phyloP scores from a whole-genome alignment of 1,140 invertebrate genomes.

The Calephelis nemesis region DNA sequence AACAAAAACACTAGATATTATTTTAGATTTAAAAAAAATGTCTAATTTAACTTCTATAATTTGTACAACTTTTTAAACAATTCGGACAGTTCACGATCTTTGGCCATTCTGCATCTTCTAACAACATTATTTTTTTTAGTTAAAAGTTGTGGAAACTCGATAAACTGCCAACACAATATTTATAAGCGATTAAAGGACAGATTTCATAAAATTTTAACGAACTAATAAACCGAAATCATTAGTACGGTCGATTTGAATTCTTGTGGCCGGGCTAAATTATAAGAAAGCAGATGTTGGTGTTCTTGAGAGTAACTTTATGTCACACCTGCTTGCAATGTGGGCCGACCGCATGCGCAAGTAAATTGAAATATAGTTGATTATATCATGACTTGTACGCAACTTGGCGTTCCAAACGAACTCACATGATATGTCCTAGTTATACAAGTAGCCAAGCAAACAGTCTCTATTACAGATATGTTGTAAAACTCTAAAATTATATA shows the following conservation, averaged over 20 bases:
- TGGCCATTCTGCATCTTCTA: too few relatives aligned
- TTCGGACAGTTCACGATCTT: too few relatives aligned
- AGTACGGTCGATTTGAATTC: constrained; percentile 60
- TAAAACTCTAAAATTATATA: constrained; percentile 29
- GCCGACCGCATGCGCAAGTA: constrained; percentile 39
- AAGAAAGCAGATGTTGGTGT: constrained; percentile 71
- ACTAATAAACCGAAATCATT: constrained; percentile 43
- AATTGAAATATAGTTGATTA: constrained; percentile 57
- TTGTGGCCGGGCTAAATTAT: constrained; percentile 55
- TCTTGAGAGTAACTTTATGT: constrained; percentile 56
- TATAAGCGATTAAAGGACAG: constrained; percentile 38
- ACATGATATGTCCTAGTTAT: constrained; percentile 73
- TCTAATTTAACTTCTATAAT: too few relatives aligned
- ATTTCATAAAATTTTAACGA: constrained; percentile 37
- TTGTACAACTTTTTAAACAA: too few relatives aligned
- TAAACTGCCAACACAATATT: neutral
- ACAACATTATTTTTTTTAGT: too few relatives aligned
- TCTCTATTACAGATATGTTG: constrained; percentile 48
- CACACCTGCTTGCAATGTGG: constrained; percentile 68
- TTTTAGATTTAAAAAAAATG: too few relatives aligned
- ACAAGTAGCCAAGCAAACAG: constrained; percentile 55
- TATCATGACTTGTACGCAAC: constrained; percentile 60
- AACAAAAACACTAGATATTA: too few relatives aligned
- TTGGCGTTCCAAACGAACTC: constrained; percentile 56
- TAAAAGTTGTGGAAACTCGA: too few relatives aligned